Base-by-base conservation (phyloP, 2,888 invertebrate species). In the Drosophila incognita region DNA sequence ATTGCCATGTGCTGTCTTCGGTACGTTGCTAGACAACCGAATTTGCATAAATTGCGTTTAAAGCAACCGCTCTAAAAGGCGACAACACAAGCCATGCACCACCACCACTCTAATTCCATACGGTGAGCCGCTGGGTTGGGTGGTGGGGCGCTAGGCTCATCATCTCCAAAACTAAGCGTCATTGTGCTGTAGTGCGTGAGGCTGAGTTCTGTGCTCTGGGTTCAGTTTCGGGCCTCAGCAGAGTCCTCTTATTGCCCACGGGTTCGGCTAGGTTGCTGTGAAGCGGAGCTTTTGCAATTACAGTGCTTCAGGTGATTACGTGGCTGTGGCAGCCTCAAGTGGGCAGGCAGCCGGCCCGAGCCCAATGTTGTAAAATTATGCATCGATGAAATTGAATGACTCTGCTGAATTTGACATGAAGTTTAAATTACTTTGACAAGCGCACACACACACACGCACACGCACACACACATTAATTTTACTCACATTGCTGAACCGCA, bases 401-500 rank as follows among this genome's bases (percentile, higher is more conserved):
- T 74, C 63, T 68, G 76, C 90, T 92, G 91, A 87, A 90, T 88
- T 86, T 92, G 91, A 92, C 91, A 90, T 92, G 78, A 89, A 91
- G 91, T 91, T 91, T 81, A 91, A 91, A 91, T 92, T 91, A 83
- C 88, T 89, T 89, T 74, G 59, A 69, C 69, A 58, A 53, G 57
- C 74, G 67, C 64, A 53, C 52, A 56, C 74, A 72, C 66, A 53
- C 52, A 54, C 75, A 72, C 64, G 46, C 49, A 33, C 33, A 64
- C 64, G 38, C 49, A 21, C 31, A 48, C 13, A 18, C 31, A 66
- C 33, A 36, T 31, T 42, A 0, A 61, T 21, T 27, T 24, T 24
- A 51, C 13, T 38, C 35, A 59, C 38, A 38, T 15, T 27, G 27
- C 38, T 5, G 27, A 21, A 33, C 56, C 38, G 60, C 66, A 69